Percentiles rank a stretch among this genome's conserved stretches.
Conservation (phyloP, 2,888 invertebrate genomes). For the Raillietiella orientalis region DNA sequence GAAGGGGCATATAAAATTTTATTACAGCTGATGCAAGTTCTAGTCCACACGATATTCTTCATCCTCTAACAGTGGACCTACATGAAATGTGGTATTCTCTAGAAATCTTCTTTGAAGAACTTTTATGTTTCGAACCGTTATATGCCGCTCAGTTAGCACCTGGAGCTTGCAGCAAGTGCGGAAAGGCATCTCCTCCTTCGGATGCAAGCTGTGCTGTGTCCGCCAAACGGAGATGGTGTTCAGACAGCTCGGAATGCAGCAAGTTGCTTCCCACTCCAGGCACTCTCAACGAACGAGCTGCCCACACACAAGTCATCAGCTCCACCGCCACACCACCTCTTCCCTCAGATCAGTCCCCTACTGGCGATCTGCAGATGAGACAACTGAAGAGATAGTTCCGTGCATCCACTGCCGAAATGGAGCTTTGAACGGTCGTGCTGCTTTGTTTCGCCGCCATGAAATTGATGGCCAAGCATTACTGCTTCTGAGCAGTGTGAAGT, state of each 20-base stretch:
- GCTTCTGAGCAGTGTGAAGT: slow-evolving; percentile 83
- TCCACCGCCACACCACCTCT: slow-evolving; percentile 9
- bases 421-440: slow-evolving; percentile 51
- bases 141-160: slow-evolving; percentile 15
- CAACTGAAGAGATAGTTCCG: slow-evolving; percentile 73
- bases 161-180: slow-evolving; percentile 18
- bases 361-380: slow-evolving; percentile 39
- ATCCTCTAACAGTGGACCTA: slow-evolving; percentile 19
- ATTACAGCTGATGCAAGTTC: slow-evolving; percentile 16
- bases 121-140: too few species aligned
- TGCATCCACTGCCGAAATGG: slow-evolving; percentile 59
- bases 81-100: slow-evolving; percentile 20
- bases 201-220: too few species aligned
- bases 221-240: slow-evolving; percentile 13
- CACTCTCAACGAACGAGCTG: too few species aligned
- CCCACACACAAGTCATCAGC: too few species aligned
- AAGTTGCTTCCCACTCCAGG: too few species aligned
- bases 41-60: slow-evolving; percentile 16
- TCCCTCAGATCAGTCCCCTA: slow-evolving; percentile 4
- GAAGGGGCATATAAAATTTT: slow-evolving; percentile 2
- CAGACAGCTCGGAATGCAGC: slow-evolving; percentile 10
- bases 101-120: slow-evolving; percentile 19
- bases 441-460: slow-evolving; percentile 82
- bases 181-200: slow-evolving; percentile 8
- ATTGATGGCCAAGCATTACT: slow-evolving; percentile 89